These are phyloP conservation scores for Podarcis muralis DNA, from an alignment of 2,113 vertebrate species.

Conservation along the genomic window DNA sequence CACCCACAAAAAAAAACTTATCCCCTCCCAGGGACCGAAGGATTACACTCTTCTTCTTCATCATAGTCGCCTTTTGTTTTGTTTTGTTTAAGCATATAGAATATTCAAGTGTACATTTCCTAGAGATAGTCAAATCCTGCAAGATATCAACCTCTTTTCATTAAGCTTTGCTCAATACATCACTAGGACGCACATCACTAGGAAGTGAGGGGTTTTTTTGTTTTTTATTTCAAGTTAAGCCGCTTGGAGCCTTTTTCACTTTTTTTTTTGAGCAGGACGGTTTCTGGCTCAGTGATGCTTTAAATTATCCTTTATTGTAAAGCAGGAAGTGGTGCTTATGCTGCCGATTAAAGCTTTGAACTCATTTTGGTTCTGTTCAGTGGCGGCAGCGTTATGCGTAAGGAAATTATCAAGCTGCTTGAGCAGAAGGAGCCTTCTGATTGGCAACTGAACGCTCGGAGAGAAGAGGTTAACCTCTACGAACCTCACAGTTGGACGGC, in stretches of 20 bases:
- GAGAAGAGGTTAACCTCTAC: slow-evolving; percentile 71
- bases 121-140: slow-evolving; percentile 14
- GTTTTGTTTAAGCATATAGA: slow-evolving; percentile 31
- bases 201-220: background rate
- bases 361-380: slow-evolving; percentile 64
- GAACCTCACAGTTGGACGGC: slow-evolving; percentile 73
- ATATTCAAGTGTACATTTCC: slow-evolving; percentile 5
- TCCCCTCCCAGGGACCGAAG: background rate
- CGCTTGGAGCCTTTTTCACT: background rate
- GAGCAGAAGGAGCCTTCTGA: slow-evolving; percentile 65
- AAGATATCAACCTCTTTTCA: slow-evolving; percentile 27
- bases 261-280: background rate
- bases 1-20: too few relatives aligned
- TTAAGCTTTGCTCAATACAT: slow-evolving; percentile 45
- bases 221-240: background rate
- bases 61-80: background rate
- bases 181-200: slow-evolving; percentile 29
- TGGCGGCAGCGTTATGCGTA: slow-evolving; percentile 56
- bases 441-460: slow-evolving; percentile 64
- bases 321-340: slow-evolving; percentile 37
- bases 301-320: slow-evolving; percentile 36
- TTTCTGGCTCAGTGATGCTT: slow-evolving; percentile 45
- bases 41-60: background rate
- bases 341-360: slow-evolving; percentile 54
- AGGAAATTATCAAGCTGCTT: slow-evolving; percentile 64